Evolutionary conservation across 2,113 vertebrate species (phyloP), one percentile per base, ranked within the genome.

Genomic region (Muscicapa adusta): DNA sequence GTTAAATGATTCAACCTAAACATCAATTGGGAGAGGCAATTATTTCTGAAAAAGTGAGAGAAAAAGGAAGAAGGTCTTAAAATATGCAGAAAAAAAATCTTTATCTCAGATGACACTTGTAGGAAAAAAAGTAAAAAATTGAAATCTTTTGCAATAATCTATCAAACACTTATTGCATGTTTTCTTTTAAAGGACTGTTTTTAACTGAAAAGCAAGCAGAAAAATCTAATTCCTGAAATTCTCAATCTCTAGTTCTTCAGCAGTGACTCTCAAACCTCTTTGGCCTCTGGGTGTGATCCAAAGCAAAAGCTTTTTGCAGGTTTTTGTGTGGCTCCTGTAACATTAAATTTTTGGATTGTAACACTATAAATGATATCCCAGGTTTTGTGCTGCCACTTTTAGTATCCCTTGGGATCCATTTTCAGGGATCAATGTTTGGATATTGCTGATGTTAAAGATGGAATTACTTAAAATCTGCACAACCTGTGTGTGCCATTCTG

Each of bases 351-450:
- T 54, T 33, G 23, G 16, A 4, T 9, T 42, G 58, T 40, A 43
- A 17, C 18, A 1, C 45, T 6, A 0, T 14, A 33, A 68, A 36
- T 81, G 7, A 7, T 4, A 2, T 1, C 42, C 1, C 11, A 4
- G 26, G 25, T 81, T 51, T 38, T n/a, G 3, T 34, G 68, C 25
- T 23, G 33, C 54, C 36, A 10, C 43, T 67, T 71, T 2, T 0
- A 8, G 19, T 6, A 2, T 38, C 63, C 75, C 47, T 11, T 40
- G 54, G 56, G 5, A 19, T 34, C 26, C 3, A 22, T 47, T 81
- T 34, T 23, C 43, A 56, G 62, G 5, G 1, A n/a, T 78, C 22
- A 1, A 20, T 15, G 38, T 68, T 48, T 33, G 72, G 28, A 5
- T 62, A 8, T 53, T 65, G 16, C 31, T 91, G 79, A 54, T 3